These are phyloP conservation scores for Cairina moschata DNA, from an alignment of 2,113 vertebrate species.

Conservation along the genomic window DNA sequence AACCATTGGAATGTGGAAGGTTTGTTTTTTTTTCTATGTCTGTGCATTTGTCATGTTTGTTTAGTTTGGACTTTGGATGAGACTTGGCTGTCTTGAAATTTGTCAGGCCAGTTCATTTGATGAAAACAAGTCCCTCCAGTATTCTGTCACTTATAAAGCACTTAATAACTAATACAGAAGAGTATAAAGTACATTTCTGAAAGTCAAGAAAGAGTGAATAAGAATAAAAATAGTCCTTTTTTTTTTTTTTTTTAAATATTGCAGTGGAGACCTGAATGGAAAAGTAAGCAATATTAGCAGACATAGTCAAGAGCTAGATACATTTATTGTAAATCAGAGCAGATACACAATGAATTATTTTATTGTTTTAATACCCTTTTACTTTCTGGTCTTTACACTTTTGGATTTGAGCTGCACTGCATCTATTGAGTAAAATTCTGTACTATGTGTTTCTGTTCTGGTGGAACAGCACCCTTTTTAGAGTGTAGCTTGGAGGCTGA, in stretches of 20 bases:
- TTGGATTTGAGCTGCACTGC: not conserved
- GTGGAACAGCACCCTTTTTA: not conserved
- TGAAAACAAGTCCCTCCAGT: not conserved
- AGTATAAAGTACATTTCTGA: not conserved
- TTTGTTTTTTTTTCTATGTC: not conserved
- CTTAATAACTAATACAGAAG: not conserved
- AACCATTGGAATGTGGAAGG: accelerated
- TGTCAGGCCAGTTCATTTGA: not conserved
- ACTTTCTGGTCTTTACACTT: not conserved
- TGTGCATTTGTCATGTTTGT: not conserved
- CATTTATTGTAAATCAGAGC: not conserved
- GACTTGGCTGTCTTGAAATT: not conserved
- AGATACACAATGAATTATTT: not conserved
- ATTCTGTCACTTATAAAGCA: not conserved
- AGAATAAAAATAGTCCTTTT: not conserved
- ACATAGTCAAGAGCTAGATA: not conserved
- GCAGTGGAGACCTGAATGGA: not conserved
- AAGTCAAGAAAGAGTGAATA: not conserved
- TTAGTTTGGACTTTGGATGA: not conserved
- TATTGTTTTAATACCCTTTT: not conserved
- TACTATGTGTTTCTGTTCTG: not conserved
- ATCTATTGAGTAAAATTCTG: not conserved
- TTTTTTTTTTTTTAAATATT: not conserved
- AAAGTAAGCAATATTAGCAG: not conserved
- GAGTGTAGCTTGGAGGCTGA: not conserved